phyloP scores from a whole-genome alignment of 2,888 invertebrate genomes.

The Synanthedon vespiformis region DNA sequence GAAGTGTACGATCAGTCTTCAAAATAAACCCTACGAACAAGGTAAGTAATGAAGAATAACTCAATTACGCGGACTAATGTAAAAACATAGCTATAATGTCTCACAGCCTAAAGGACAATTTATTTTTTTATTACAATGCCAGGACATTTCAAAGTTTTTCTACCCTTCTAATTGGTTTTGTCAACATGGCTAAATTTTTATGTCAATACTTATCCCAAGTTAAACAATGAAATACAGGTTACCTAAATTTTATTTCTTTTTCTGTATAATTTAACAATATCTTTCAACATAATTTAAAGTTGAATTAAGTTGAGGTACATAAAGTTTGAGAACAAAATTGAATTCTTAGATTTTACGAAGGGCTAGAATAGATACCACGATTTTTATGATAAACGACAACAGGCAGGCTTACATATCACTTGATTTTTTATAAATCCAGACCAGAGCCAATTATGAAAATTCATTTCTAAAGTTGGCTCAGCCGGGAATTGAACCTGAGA shows the following conservation, averaged over 20 bases:
- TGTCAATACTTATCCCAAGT: slow-evolving; percentile 24
- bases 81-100: slow-evolving; percentile 5
- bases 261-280: slow-evolving; percentile 15
- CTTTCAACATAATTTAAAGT: too few species aligned
- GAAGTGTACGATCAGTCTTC: too few species aligned
- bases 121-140: slow-evolving; percentile 12
- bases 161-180: slow-evolving; percentile 22
- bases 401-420: too few species aligned
- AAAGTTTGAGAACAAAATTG: too few species aligned
- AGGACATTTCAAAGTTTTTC: slow-evolving; percentile 16
- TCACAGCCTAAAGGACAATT: slow-evolving; percentile 3
- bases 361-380: too few species aligned
- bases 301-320: too few species aligned
- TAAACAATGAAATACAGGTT: slow-evolving; percentile 25
- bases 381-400: too few species aligned
- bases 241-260: slow-evolving; percentile 29
- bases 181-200: slow-evolving; percentile 31
- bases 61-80: background rate
- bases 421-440: too few species aligned
- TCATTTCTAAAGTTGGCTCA: too few species aligned
- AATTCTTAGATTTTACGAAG: too few species aligned
- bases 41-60: background rate
- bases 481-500: too few species aligned
- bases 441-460: too few species aligned
- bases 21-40: background rate